Base-by-base conservation (phyloP, 2,113 vertebrate species). In the Sturnira hondurensis region DNA sequence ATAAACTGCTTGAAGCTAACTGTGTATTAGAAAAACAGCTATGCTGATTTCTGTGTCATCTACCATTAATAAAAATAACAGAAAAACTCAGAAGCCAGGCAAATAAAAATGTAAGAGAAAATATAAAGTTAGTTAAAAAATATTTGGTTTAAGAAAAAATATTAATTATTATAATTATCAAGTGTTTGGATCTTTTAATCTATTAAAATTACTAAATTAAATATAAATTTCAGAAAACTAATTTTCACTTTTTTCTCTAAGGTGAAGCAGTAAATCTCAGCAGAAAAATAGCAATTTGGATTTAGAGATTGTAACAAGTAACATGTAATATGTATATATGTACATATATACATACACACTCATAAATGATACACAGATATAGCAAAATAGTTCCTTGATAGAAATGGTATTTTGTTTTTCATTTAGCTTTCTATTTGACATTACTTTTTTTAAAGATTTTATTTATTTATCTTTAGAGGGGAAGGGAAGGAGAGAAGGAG, bases 31-130 rank as follows among this genome's bases (percentile, higher is more conserved):
- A 96, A 93, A 94, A 94, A 90, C 0, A 76, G 31, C 61, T 68
- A 80, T 63, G 24, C 5, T 93, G 63, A 73, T 93, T 91, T 85
- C 20, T 88, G 54, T 78, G 50, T 81, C 76, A 83, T 50, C 24
- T 70, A 84, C 96, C 6, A 54, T 22, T 54, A 86, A 83, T 7
- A 89, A 5, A 78, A 91, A 88, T 78, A 87, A 95, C 11, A 68
- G 36, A 50, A 85, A 61, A 90, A 73, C 24, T 84, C 52, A 95
- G 78, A 86, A 84, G 84, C n/a, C 58, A 93, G n/a, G 20, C 52
- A 96, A 84, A 93, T 68, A 93, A 81, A 96, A 96, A 95, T 71
- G 65, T 33, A 95, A 93, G 36, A 84, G 52, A 54, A 87, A 87
- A 88, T 58, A 58, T 5, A 93, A 84, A 93, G 70, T 96, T 43